These are phyloP conservation scores for Gallirallus australis DNA, from an alignment of 2,797 vertebrate genomes.

Conservation along the genomic window DNA sequence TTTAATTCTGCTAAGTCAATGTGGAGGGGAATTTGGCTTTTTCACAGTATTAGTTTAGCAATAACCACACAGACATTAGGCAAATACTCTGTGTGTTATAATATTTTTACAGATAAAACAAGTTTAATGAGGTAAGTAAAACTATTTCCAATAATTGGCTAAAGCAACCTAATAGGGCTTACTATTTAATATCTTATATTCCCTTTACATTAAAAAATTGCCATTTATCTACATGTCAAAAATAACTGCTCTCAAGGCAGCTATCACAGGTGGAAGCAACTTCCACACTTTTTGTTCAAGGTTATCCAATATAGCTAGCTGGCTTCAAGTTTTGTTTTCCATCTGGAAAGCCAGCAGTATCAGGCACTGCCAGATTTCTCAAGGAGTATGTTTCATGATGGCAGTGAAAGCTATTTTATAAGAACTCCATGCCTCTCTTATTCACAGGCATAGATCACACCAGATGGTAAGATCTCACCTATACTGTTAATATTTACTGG, in stretches of 20 bases:
- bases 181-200: not conserved
- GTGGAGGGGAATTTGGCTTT: not conserved
- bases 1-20: not conserved
- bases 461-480: not conserved
- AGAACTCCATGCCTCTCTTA: not conserved
- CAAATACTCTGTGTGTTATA: not conserved
- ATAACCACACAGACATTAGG: not conserved
- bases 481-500: not conserved
- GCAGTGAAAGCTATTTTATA: not conserved
- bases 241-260: not conserved
- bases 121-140: not conserved
- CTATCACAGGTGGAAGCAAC: not conserved
- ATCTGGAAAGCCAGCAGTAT: conserved; percentile 33
- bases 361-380: conserved; percentile 20
- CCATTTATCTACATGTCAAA: not conserved
- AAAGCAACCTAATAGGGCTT: not conserved
- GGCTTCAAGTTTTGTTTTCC: conserved; percentile 6
- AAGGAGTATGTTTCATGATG: not conserved
- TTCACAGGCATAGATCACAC: not conserved
- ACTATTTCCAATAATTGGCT: not conserved
- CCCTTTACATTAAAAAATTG: not conserved
- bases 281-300: conserved; percentile 34
- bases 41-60: not conserved
- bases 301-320: conserved; percentile 1
- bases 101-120: not conserved